Base-by-base conservation (phyloP, 2,888 invertebrate genomes). In the Polydrusus cervinus region DNA sequence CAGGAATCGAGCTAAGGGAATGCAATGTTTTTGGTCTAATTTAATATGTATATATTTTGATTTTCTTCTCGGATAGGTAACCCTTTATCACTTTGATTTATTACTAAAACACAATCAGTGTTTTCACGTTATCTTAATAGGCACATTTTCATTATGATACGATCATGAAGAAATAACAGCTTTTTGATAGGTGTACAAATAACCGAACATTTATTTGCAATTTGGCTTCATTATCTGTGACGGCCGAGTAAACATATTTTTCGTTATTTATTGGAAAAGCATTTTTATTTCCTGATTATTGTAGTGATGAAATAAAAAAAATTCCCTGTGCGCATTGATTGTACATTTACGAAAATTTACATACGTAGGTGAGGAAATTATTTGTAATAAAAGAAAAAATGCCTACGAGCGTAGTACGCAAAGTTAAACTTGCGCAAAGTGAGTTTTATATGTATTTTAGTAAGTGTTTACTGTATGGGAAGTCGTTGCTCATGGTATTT, bases 141-240 rank as follows among this genome's bases (percentile, higher is more conserved):
- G 10, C 13, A 16, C 18, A 25, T 47, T 64, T 64, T 49, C 47
- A 49, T 64, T 64, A 47, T 30, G 11, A 38, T n/a, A 25, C 18
- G 25, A 62, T 55, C 20, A 30, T 25, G 25, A 18, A 43, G 45
- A 61, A 47, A 69, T 64, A 69, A 69, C 49, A 60, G 34, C 57
- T 60, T 61, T 69, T 60, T 30, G 69, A 69, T 69, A 49, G 64
- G 51, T 61, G 13, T 47, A 60, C 60, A 69, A 69, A 69, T 57
- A 69, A 51, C 38, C 47, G 47, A 60, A 69, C 69, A 69, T 60
- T 69, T 57, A 69, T 69, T 69, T 61, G 69, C 49, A 69, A 69
- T 69, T 60, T 61, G 47, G 30, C 18, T 69, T 69, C 61, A 69
- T 69, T 69, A 69, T 69, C 69, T 61, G 38, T 34, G 69, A 69